Conservation (phyloP, 92 coral and sea anemone species). For the Muricea muricata region DNA sequence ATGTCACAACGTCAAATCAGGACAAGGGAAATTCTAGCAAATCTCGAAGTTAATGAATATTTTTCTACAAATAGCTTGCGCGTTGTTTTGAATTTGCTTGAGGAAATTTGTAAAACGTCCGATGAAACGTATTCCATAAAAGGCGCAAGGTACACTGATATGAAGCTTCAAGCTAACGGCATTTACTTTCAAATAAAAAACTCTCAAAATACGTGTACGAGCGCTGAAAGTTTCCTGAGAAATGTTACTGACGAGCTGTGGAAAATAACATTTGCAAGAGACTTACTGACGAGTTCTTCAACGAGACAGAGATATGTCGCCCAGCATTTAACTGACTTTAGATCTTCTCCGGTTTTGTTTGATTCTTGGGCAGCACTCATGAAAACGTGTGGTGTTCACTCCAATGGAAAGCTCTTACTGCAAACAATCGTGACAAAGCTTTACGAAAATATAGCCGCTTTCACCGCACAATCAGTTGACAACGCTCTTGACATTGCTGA, state of each 20-base stretch:
- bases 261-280: constrained; percentile 19
- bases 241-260: neutral
- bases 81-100: neutral
- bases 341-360: neutral
- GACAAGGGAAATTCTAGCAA: neutral
- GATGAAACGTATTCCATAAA: constrained; percentile 8
- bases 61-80: neutral
- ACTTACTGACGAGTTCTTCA: constrained; percentile 10
- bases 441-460: constrained; percentile 25
- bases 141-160: constrained; percentile 27
- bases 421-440: constrained; percentile 29
- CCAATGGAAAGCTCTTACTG: constrained; percentile 33
- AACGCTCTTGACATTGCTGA: constrained; percentile 5
- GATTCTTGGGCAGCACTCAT: neutral
- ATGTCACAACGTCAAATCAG: neutral
- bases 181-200: neutral
- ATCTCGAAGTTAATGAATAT: neutral
- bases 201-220: neutral
- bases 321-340: constrained; percentile 26
- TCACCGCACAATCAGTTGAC: constrained; percentile 10
- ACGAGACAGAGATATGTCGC: constrained; percentile 44
- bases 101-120: neutral
- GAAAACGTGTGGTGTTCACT: too few relatives aligned
- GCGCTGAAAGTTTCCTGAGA: neutral
- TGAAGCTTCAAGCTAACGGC: neutral